phyloP scores from a whole-genome alignment of 2,888 invertebrate genomes.

The Malthinus flaveolus region DNA sequence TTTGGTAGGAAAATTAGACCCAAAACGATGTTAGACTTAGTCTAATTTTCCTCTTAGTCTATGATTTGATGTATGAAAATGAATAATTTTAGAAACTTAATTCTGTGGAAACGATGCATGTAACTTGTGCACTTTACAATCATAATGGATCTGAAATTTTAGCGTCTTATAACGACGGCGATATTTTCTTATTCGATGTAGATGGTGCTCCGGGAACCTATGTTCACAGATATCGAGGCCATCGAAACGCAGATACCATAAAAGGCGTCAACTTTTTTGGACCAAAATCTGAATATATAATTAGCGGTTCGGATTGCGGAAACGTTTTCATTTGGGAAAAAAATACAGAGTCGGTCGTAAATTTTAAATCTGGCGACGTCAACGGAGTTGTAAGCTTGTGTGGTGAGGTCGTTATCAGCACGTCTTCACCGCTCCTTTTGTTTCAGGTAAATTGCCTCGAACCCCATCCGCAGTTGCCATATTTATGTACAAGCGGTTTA shows the following conservation, averaged over 20 bases:
- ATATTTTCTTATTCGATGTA: slow-evolving; percentile 86
- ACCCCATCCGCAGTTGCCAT: slow-evolving; percentile 84
- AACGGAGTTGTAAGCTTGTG: slow-evolving; percentile 75
- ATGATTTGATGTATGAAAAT: no score
- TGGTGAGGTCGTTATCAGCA: neutral
- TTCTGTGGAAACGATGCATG: slow-evolving; percentile 56
- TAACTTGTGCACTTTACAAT: slow-evolving; percentile 91
- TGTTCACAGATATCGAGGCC: slow-evolving; percentile 61
- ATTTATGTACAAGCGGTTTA: slow-evolving; percentile 88
- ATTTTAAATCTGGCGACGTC: slow-evolving; percentile 81
- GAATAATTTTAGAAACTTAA: no score
- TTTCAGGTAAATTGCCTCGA: slow-evolving; percentile 87
- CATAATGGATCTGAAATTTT: slow-evolving; percentile 88
- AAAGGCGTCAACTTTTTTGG: slow-evolving; percentile 96
- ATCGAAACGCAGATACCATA: slow-evolving; percentile 73
- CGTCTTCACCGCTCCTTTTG: neutral
- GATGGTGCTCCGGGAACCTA: slow-evolving; percentile 57
- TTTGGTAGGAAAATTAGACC: neutral
- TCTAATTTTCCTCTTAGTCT: no score
- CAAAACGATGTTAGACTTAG: neutral
- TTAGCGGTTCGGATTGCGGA: slow-evolving; percentile 94
- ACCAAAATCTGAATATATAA: slow-evolving; percentile 83
- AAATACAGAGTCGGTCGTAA: slow-evolving; percentile 83
- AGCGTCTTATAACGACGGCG: slow-evolving; percentile 92
- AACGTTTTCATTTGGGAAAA: slow-evolving; percentile 90